Conservation (phyloP, 1,140 invertebrate genomes). For the Caerostris darwini region DNA sequence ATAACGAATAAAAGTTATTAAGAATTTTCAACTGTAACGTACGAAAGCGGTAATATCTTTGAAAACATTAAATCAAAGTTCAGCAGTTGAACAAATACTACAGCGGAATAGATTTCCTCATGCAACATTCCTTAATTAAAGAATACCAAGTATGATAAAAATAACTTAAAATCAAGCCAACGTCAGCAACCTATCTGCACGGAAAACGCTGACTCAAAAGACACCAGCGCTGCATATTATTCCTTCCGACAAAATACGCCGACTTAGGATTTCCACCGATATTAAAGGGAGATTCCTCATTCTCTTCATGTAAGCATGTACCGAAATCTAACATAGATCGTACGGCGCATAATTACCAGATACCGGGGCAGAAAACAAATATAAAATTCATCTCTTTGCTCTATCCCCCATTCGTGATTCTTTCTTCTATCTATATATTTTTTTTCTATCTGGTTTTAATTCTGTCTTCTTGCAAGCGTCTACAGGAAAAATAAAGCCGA, state of each 20-base stretch:
- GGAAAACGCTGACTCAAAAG: neutral
- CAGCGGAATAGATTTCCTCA: too few species aligned
- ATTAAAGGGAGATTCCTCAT: neutral
- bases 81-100: too few species aligned
- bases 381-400: constrained; percentile 69
- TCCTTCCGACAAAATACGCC: neutral
- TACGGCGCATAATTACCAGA: constrained; percentile 66
- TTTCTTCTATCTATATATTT: neutral
- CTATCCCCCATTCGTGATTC: neutral
- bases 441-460: too few species aligned
- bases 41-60: too few species aligned
- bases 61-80: too few species aligned
- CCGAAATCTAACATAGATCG: constrained; percentile 22
- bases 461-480: neutral
- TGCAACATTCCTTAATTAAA: too few species aligned
- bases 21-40: too few species aligned
- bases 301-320: neutral
- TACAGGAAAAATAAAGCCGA: constrained; percentile 29
- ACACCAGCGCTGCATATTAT: neutral
- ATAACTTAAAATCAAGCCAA: too few species aligned
- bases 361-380: constrained; percentile 38
- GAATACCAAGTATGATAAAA: too few species aligned
- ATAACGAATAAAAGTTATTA: too few species aligned
- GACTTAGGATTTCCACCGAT: neutral
- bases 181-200: too few species aligned